phyloP scores from a whole-genome alignment of 2,888 invertebrate species.

The Lasioglossum marginatum region DNA sequence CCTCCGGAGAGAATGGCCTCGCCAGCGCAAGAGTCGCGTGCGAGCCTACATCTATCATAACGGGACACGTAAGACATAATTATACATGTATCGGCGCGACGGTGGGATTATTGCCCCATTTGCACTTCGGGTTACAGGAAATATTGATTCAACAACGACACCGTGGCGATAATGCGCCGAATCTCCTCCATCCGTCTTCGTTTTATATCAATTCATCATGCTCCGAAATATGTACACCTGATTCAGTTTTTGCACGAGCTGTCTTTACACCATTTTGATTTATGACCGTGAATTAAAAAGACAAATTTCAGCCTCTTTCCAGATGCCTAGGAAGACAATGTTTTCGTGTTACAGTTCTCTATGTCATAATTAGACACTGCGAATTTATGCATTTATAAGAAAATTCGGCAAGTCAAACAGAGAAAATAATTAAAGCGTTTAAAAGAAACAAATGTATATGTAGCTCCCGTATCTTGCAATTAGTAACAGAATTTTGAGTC shows the following conservation, averaged over 20 bases:
- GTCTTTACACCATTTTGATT: background rate
- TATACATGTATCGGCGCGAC: slow-evolving; percentile 70
- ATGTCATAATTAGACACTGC: no score
- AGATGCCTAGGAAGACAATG: background rate
- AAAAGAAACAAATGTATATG: no score
- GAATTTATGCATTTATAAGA: no score
- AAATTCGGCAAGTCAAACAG: no score
- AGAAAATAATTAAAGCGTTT: no score
- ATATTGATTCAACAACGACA: slow-evolving; percentile 64
- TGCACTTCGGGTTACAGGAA: slow-evolving; percentile 62
- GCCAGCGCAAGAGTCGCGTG: slow-evolving; percentile 61
- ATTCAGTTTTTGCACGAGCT: background rate
- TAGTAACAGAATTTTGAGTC: no score
- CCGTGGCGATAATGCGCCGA: slow-evolving; percentile 23
- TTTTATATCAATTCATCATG: background rate
- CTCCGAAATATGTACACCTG: background rate
- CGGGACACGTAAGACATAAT: slow-evolving; percentile 75
- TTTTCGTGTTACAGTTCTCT: no score
- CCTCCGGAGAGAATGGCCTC: slow-evolving; percentile 69
- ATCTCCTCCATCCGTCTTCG: background rate
- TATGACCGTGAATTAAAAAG: background rate
- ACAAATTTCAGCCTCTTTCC: background rate
- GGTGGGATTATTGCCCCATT: slow-evolving; percentile 68
- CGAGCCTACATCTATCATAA: slow-evolving; percentile 72
- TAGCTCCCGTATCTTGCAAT: no score